phyloP scores from a whole-genome alignment of 1,140 invertebrate species.

The Orius insidiosus region DNA sequence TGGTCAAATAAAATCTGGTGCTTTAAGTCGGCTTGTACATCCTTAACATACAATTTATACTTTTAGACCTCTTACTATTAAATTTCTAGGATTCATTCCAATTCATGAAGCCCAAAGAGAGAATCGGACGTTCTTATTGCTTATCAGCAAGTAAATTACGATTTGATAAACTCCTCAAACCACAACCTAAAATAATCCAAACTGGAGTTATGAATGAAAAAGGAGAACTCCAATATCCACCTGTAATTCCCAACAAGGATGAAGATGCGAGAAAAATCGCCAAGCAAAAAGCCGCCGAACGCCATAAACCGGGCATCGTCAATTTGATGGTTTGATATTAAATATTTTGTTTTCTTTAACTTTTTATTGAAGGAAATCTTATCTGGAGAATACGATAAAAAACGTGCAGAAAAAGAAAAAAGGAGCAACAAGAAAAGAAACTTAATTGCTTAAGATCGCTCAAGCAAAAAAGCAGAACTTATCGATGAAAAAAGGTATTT shows the following conservation, averaged over 20 bases:
- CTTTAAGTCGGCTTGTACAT: no score
- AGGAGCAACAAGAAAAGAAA: conserved; percentile 6
- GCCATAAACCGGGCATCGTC: conserved; percentile 27
- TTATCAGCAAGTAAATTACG: conserved; percentile 33
- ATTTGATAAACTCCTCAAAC: conserved; percentile 30
- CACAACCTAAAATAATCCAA: conserved; percentile 23
- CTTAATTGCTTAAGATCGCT: conserved; percentile 2
- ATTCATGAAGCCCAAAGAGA: conserved; percentile 42
- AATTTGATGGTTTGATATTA: conserved; percentile 14
- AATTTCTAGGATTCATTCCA: conserved; percentile 31
- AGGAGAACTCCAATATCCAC: conserved; percentile 30
- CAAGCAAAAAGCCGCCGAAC: conserved; percentile 20
- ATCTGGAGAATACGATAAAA: conserved; percentile 30
- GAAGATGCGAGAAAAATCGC: conserved; percentile 20
- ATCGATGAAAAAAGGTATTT: conserved; percentile 6
- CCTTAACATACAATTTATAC: no score
- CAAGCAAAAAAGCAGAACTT: conserved; percentile 18
- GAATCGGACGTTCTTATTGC: conserved; percentile 39
- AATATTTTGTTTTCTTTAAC: not conserved
- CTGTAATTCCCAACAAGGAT: conserved; percentile 24
- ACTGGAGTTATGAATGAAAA: conserved; percentile 24
- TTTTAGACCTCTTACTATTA: no score
- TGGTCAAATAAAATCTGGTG: no score
- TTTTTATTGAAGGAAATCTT: conserved; percentile 29
- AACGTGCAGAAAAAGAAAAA: conserved; percentile 13